Percentiles rank a stretch among this genome's conserved stretches.
These are phyloP conservation scores for Andrena praecox DNA, from an alignment of 2,888 invertebrate species.

Conservation along the genomic window DNA sequence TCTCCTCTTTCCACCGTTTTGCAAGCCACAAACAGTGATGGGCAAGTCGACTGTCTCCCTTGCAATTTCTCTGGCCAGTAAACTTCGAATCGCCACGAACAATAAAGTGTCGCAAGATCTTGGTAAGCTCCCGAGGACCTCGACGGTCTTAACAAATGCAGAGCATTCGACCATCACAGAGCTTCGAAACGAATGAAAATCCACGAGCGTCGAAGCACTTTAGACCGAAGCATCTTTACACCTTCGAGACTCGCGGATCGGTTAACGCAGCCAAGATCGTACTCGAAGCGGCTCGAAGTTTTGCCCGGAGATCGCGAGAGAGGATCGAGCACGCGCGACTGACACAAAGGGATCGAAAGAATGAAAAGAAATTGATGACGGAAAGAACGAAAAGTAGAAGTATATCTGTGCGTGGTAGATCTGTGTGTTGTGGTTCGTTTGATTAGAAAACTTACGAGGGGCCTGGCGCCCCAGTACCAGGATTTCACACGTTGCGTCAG, in stretches of 20 bases:
- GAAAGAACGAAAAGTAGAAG: conserved; percentile 9
- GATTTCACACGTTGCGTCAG: conserved; percentile 98
- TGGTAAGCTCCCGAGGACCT: background rate
- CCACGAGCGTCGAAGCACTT: no score
- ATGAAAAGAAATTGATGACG: background rate
- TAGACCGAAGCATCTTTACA: no score
- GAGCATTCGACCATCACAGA: background rate
- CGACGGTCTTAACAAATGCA: background rate
- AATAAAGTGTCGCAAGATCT: background rate
- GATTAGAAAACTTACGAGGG: conserved; percentile 93
- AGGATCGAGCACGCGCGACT: background rate
- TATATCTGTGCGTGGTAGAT: conserved; percentile 61
- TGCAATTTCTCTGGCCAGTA: background rate
- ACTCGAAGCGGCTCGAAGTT: background rate
- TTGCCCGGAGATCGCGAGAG: background rate
- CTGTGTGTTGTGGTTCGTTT: conserved; percentile 60
- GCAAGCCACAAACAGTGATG: conserved; percentile 11
- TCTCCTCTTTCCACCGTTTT: background rate
- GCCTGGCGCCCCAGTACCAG: conserved; percentile 97
- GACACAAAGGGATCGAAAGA: background rate
- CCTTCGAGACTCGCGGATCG: background rate
- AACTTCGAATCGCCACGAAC: conserved; percentile 10
- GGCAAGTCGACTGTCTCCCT: conserved; percentile 4
- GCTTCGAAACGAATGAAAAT: background rate
- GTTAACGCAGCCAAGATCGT: background rate